Base-by-base conservation (phyloP, 2,888 invertebrate species). In the Selenia dentaria region DNA sequence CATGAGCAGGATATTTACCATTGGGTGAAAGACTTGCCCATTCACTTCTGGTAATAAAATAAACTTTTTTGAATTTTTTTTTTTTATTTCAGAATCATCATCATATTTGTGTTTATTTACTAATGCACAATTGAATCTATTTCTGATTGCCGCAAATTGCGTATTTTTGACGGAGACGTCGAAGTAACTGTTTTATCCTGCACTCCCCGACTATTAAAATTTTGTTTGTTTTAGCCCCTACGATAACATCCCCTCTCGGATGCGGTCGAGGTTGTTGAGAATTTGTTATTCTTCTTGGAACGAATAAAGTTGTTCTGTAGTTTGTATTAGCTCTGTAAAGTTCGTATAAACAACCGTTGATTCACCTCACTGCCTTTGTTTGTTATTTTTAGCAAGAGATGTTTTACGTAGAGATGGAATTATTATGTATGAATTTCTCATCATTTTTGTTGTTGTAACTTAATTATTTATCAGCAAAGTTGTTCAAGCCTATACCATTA, bases 181-280 rank as follows among this genome's bases (percentile, higher is more conserved):
- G n/a, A 16, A 16, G 16, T 16, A 16, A 16, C 4, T 16, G 3
- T 3, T 3, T 16, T 16, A 16, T 4, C 16, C 16, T 4, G 16
- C 4, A 16, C 4, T 3, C 14, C 16, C 12, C n/a, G 9, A 33
- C 41, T 47, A 36, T 70, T 66, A 64, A 73, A 64, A 72, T 73
- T 70, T 70, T 79, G 77, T 83, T 83, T 81, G 66, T 65, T 57
- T 71, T 70, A 56, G 65, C 66, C 69, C 69, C 68, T 67, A 65
- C 52, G 65, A 74, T 75, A 81, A 79, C 80, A 45, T 11, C 4
- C 51, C 52, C 47, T 38, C 32, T 47, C 51, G 49, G 50, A 57
- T 52, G 52, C 57, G 51, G 54, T 56, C 57, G 62, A 36, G 57
- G 63, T 62, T 67, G 67, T 72, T 71, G n/a, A 70, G 73, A 74